Conservation (phyloP, 2,888 invertebrate species). For the Koerneria pararmatus region DNA sequence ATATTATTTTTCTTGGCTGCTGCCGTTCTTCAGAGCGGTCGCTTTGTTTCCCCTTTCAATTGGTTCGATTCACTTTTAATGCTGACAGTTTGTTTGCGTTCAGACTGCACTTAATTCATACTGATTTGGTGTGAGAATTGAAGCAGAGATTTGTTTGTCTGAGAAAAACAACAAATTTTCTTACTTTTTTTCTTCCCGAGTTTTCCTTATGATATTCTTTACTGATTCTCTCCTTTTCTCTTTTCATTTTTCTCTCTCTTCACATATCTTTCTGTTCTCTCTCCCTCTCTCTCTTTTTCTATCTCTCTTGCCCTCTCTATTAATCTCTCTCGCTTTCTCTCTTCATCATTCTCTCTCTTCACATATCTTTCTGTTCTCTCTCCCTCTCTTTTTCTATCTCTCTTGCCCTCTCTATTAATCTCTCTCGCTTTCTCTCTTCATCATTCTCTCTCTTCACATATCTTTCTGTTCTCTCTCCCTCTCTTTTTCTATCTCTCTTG, state of each 20-base stretch:
- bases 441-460: neutral
- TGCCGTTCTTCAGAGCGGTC: too few species aligned
- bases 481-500: neutral
- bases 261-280: neutral
- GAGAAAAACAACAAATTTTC: too few species aligned
- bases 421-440: neutral
- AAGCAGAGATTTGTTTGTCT: too few species aligned
- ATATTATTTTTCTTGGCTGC: too few species aligned
- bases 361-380: too few species aligned
- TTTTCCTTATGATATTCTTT: too few species aligned
- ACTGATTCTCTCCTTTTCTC: neutral
- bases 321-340: neutral
- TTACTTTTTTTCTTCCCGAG: too few species aligned
- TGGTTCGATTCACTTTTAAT: too few species aligned
- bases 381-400: neutral
- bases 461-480: neutral
- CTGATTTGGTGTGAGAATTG: too few species aligned
- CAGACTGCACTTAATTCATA: too few species aligned
- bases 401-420: neutral
- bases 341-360: neutral
- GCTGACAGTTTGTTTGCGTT: too few species aligned
- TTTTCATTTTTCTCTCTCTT: neutral
- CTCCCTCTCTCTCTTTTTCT: neutral
- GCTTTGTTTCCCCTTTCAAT: too few species aligned
- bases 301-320: conserved; percentile 2